Evolutionary conservation across 2,888 invertebrate species (phyloP).

Genomic region (Stenodera caucasica): DNA sequence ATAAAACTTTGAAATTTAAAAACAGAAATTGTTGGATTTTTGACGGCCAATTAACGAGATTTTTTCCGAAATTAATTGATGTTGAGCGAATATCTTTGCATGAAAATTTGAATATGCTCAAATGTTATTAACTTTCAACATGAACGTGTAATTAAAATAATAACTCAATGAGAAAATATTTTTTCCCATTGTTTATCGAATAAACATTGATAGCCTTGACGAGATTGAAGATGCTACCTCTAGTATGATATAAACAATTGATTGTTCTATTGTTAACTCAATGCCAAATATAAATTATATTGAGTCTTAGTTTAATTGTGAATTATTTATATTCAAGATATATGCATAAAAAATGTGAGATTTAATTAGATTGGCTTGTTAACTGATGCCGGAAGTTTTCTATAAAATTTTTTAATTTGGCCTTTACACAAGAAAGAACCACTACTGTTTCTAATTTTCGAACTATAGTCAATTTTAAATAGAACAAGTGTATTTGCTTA

Average conservation of each 20-base stretch:
- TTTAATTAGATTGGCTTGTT: background rate
- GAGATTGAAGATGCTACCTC: background rate
- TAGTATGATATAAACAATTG: background rate
- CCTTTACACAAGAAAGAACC: background rate
- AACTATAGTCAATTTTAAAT: background rate
- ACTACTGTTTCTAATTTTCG: background rate
- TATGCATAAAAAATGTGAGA: background rate
- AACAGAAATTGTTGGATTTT: too few species aligned
- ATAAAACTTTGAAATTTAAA: too few species aligned
- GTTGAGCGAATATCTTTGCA: background rate
- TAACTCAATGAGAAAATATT: background rate
- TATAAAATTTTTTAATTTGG: background rate
- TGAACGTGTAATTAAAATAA: background rate
- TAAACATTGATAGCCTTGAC: background rate
- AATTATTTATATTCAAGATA: background rate
- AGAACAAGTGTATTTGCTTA: background rate
- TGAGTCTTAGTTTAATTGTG: background rate
- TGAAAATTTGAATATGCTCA: background rate
- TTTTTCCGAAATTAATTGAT: background rate
- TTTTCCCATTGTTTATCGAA: background rate
- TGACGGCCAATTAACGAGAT: too few species aligned
- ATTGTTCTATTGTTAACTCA: constrained; percentile 3
- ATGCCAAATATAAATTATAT: background rate
- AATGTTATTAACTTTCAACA: background rate
- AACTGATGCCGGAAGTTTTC: background rate